Base-by-base conservation (phyloP, 1,140 invertebrate species). In the Subanguina moxae region DNA sequence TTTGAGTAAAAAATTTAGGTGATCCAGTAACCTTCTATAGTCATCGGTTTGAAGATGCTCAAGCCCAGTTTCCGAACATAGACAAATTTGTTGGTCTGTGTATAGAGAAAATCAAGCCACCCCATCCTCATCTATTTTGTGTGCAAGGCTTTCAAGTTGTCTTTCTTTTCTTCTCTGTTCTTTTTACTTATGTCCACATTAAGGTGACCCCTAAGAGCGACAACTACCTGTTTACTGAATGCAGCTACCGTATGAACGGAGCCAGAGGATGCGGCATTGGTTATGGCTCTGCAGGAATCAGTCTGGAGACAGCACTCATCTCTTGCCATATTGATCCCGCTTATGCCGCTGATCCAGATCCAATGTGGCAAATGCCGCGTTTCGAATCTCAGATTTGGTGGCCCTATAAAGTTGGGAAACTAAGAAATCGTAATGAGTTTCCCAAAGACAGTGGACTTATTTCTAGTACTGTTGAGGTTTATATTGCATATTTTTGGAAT, bases 121-220 rank as follows among this genome's bases (percentile, higher is more conserved):
- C 68, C 8, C 25, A 67, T 43, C 68, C 68, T 17, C 68, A 70
- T 32, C 25, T 70, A 19, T 70, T 70, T 45, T 70, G 65, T 28
- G 68, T 70, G n/a, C 68, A 70, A 70, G 68, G 68, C 17, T 69
- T 70, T 58, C 68, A 70, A 45, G 27, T 70, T 38, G 13, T 8
- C 19, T 30, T 65, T 43, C 3, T 38, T 38, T 38, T 38, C 11
- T 38, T 5, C 3, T 38, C 32, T 38, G 3, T 38, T 38, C 32
- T 5, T 38, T 38, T 38, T 38, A 38, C 11, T 38, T 38, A 5
- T 38, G 32, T 38, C 11, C 3, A 5, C 17, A 3, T 52, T 52
- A 19, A 52, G 48, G n/a, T 52, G 1, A 52, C 3, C n/a, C 23
- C 38, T 17, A 9, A 28, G 8, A 70, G 28, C 7, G 19, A 57